phyloP scores from a whole-genome alignment of 2,888 invertebrate species.

The Hirtodrosophila duncani region DNA sequence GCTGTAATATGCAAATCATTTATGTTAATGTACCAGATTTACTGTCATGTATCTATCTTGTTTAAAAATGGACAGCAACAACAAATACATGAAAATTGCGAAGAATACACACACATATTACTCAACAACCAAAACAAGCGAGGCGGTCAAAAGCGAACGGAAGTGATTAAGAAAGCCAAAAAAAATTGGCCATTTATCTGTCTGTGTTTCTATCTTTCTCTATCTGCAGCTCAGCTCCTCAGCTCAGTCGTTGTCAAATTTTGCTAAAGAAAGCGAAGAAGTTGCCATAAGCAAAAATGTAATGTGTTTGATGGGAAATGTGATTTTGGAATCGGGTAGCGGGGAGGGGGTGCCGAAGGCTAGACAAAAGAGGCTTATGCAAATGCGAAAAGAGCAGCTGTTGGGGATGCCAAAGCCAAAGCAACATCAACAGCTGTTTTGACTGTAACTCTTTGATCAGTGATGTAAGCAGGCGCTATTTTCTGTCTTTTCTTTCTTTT shows the following conservation, averaged over 20 bases:
- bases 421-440: constrained; percentile 36
- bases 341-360: constrained; percentile 13
- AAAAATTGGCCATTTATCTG: constrained; percentile 16
- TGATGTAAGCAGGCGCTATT: constrained; percentile 55
- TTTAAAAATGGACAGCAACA: constrained; percentile 48
- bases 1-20: constrained; percentile 27
- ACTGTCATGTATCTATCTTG: constrained; percentile 17
- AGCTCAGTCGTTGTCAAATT: neutral
- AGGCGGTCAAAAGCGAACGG: constrained; percentile 50
- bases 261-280: constrained; percentile 60
- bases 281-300: constrained; percentile 40
- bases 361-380: constrained; percentile 67
- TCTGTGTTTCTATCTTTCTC: constrained; percentile 1
- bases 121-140: too few relatives aligned
- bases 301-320: constrained; percentile 23
- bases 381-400: constrained; percentile 34
- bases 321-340: too few relatives aligned
- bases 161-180: constrained; percentile 60
- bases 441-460: constrained; percentile 26
- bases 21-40: constrained; percentile 19
- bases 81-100: constrained; percentile 2
- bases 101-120: constrained; percentile 33
- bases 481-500: constrained; percentile 10
- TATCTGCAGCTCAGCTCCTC: neutral
- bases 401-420: constrained; percentile 5